Evolutionary conservation across 2,888 invertebrate species (phyloP).

Genomic region (Coelopa pilipes): DNA sequence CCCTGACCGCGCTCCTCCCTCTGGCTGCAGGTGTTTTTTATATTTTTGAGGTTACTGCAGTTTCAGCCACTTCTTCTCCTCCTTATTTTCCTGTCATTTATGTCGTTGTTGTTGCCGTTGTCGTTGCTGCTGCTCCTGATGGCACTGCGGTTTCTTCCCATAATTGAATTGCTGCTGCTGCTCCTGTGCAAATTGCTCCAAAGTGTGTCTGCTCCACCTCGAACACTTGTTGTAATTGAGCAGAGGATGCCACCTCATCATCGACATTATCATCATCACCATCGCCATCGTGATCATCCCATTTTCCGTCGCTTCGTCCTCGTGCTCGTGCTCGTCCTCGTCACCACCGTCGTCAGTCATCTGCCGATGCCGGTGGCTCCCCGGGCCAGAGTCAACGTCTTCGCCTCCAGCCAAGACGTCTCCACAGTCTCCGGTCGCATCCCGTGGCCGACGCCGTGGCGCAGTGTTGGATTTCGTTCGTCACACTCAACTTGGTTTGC

Average conservation of each 20-base stretch:
- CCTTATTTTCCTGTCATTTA: constrained; percentile 4
- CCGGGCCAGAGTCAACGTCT: not conserved
- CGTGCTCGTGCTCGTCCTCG: not conserved
- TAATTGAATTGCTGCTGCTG: constrained; percentile 27
- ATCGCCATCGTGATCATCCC: constrained; percentile 2
- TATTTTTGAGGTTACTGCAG: not conserved
- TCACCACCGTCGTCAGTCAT: not conserved
- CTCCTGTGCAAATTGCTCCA: constrained; percentile 26
- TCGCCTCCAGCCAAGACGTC: not conserved
- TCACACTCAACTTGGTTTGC: constrained; percentile 32
- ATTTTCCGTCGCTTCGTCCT: not conserved
- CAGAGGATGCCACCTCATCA: constrained; percentile 27
- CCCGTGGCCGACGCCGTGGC: too few relatives aligned
- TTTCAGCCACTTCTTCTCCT: constrained; percentile 1
- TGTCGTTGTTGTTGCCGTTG: constrained; percentile 1
- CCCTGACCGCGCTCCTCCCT: not conserved
- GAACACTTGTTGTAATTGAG: constrained; percentile 6
- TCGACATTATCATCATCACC: not conserved
- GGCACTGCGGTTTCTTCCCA: constrained; percentile 20
- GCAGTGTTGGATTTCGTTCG: constrained; percentile 33
- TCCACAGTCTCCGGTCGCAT: not conserved
- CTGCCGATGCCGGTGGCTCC: not conserved
- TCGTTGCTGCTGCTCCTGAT: not conserved
- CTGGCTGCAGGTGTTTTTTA: constrained; percentile 12
- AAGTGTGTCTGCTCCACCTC: not conserved